Evolutionary conservation across 2,888 invertebrate genomes (phyloP).

Genomic region (Chrysolina haemoptera): DNA sequence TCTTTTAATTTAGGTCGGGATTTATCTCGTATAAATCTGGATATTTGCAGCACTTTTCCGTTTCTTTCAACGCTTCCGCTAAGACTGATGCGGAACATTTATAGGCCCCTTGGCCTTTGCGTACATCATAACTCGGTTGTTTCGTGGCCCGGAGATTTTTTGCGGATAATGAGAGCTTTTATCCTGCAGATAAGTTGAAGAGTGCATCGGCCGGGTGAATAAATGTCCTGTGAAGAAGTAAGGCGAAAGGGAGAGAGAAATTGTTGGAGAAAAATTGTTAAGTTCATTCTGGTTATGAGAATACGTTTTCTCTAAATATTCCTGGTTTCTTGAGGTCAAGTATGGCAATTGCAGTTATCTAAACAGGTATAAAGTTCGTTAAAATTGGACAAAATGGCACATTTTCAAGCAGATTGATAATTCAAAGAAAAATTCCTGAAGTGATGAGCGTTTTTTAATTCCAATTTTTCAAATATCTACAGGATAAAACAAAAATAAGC

Average conservation of each 20-base stretch:
- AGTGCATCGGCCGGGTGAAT: background rate
- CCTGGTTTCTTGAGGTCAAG: too few relatives aligned
- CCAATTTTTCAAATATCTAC: too few relatives aligned
- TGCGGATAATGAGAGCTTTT: background rate
- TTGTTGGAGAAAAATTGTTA: too few relatives aligned
- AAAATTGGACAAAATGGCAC: too few relatives aligned
- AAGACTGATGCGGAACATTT: constrained; percentile 34
- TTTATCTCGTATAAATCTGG: constrained; percentile 50
- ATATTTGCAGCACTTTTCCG: constrained; percentile 43
- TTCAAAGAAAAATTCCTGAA: too few relatives aligned
- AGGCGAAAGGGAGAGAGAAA: background rate
- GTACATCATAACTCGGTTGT: constrained; percentile 16
- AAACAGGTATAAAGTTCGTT: too few relatives aligned
- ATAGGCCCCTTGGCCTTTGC: constrained; percentile 21
- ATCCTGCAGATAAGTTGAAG: background rate
- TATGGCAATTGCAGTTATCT: too few relatives aligned
- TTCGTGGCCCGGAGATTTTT: background rate
- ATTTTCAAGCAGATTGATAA: too few relatives aligned
- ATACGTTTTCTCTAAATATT: too few relatives aligned
- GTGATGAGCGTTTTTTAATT: too few relatives aligned
- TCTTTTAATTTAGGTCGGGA: constrained; percentile 58
- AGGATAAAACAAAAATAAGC: too few relatives aligned
- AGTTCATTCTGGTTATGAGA: too few relatives aligned
- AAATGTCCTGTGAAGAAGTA: background rate
- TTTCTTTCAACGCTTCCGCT: constrained; percentile 44